A percentile compares a stretch with the other conserved stretches of the same genome.
Conservation (phyloP, 2,888 invertebrate genomes). For the Amiota communis region DNA sequence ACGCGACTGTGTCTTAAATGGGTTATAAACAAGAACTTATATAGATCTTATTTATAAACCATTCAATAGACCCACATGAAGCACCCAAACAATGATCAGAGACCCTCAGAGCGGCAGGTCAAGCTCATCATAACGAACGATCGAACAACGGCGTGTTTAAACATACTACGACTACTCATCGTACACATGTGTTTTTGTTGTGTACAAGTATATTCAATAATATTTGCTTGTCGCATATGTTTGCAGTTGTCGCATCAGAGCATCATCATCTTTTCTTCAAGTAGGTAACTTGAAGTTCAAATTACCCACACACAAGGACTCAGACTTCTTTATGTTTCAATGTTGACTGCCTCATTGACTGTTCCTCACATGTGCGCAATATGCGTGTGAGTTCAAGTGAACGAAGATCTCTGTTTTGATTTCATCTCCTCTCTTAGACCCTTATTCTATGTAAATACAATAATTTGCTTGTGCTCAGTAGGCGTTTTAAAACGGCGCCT, state of each 20-base stretch:
- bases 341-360: constrained; percentile 46
- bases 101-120: constrained; percentile 40
- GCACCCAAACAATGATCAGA: constrained; percentile 24
- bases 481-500: constrained; percentile 31
- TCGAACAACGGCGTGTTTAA: neutral
- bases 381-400: constrained; percentile 49
- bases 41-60: constrained; percentile 61
- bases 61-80: constrained; percentile 57
- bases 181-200: too few species aligned
- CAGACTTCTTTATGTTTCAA: neutral
- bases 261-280: too few species aligned
- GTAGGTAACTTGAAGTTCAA: constrained; percentile 48
- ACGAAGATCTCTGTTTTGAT: too few species aligned
- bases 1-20: constrained; percentile 56
- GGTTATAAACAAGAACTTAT: constrained; percentile 63
- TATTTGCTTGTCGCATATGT: constrained; percentile 14
- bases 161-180: too few species aligned
- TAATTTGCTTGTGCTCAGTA: neutral
- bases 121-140: constrained; percentile 39
- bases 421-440: too few species aligned
- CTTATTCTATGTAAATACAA: neutral
- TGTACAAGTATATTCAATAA: neutral
- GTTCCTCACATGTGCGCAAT: constrained; percentile 70
- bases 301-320: constrained; percentile 52
- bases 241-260: neutral